These are phyloP conservation scores for Lutjanus argentimaculatus DNA, from an alignment of 2,797 vertebrate genomes.

Conservation along the genomic window DNA sequence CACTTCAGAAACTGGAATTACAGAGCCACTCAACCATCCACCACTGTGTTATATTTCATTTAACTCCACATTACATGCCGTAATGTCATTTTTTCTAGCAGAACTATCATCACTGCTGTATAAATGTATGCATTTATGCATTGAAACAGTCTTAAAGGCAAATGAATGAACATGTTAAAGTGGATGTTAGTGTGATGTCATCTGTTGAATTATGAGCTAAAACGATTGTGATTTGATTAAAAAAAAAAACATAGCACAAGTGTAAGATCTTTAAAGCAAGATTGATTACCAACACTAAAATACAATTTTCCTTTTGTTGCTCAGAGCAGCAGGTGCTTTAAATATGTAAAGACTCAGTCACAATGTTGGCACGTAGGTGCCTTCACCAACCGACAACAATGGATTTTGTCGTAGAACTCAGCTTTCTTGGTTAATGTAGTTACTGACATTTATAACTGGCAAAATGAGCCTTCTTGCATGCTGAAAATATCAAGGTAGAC, in stretches of 20 bases:
- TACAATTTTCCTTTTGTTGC: not conserved
- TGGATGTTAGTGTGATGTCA: slow-evolving; percentile 3
- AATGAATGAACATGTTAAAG: not conserved
- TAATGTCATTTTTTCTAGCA: not conserved
- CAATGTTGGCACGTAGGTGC: not conserved
- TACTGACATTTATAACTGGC: too few relatives aligned
- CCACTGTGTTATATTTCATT: not conserved
- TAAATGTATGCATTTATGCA: not conserved
- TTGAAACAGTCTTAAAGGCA: not conserved
- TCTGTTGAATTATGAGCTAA: slow-evolving; percentile 5
- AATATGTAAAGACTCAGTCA: not conserved
- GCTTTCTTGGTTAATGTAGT: too few relatives aligned
- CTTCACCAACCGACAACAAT: not conserved
- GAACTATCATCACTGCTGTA: not conserved
- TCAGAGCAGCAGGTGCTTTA: slow-evolving; percentile 1
- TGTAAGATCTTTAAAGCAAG: not conserved
- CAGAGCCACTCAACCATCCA: slow-evolving; percentile 8
- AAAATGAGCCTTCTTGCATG: too few relatives aligned
- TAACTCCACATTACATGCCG: not conserved
- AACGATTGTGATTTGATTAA: not conserved
- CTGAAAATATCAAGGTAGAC: too few relatives aligned
- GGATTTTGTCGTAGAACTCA: too few relatives aligned
- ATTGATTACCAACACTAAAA: slow-evolving; percentile 4
- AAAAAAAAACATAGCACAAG: not conserved
- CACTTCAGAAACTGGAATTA: slow-evolving; percentile 1